Base-by-base conservation (phyloP, 2,797 vertebrate species). In the Poecile montanus region DNA sequence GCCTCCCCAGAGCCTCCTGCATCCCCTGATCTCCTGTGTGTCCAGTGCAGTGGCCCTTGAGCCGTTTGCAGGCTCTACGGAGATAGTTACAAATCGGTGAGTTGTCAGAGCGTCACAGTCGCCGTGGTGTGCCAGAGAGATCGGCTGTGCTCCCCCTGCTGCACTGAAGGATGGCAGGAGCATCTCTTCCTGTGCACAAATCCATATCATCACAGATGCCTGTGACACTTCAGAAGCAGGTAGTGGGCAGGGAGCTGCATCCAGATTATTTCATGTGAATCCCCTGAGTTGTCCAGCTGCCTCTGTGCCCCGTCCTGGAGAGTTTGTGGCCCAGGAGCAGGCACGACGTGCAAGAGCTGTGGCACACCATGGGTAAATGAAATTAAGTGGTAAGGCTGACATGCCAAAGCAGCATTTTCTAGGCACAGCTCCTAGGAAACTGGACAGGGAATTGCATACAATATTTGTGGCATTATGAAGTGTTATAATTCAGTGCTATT, bases 401-500 rank as follows among this genome's bases (percentile, higher is more conserved):
- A 3, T 56, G 78, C 30, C 7, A 25, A 86, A 84, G 25, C 60
- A 71, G 51, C 5, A 6, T 79, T 87, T 94, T 79, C 56, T 42
- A 90, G 65, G 56, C 70, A 82, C n/a, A 45, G 60, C 25, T 92
- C 74, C 48, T 65, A 60, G 53, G 62, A 79, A 88, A 63, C 50
- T 87, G 91, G 74, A 45, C 44, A 80, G 57, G 45, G 74, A 86
- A 70, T 91, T 93, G n/a, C 19, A 10, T 45, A 63, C 6, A 76
- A 50, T 88, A 93, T 88, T 66, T 66, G 54, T 76, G 71, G 83
- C 56, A 50, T 36, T 36, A 36, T 36, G 9, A 36, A 36, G 36
- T 36, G 36, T 94, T 89, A 62, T 78, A 94, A 94, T 86, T 91
- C 71, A 67, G 58, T 58, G 71, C 60, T 73, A 21, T 90, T 92